These are phyloP conservation scores for Aplochiton taeniatus DNA, from an alignment of 2,797 vertebrate genomes.

Conservation along the genomic window DNA sequence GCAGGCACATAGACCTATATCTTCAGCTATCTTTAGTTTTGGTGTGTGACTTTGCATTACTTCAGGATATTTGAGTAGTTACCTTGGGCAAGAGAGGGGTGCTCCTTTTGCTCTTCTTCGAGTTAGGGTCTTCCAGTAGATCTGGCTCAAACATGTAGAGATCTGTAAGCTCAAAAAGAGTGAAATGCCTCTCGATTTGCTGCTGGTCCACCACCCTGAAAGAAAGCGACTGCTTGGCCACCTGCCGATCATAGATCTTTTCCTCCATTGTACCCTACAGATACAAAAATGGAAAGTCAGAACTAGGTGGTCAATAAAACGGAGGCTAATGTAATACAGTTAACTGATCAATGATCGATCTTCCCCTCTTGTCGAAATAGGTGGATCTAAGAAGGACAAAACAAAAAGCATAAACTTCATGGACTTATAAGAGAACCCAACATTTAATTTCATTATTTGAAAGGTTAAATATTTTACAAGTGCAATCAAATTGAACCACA, in stretches of 20 bases:
- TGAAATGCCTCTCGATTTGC: constrained; percentile 96
- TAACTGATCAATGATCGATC: too few relatives aligned
- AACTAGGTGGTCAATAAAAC: too few relatives aligned
- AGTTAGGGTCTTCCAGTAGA: constrained; percentile 84
- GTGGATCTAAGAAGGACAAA: too few relatives aligned
- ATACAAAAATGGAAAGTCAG: neutral
- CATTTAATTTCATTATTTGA: too few relatives aligned
- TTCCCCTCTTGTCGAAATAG: too few relatives aligned
- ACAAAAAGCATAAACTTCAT: too few relatives aligned
- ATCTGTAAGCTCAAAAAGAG: constrained; percentile 91
- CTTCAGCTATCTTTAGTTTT: neutral
- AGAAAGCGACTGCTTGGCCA: constrained; percentile 94
- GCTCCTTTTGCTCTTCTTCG: constrained; percentile 86
- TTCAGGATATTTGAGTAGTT: neutral
- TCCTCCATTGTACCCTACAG: constrained; percentile 98
- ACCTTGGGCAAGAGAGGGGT: constrained; percentile 84
- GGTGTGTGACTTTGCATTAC: neutral
- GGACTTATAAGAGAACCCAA: too few relatives aligned
- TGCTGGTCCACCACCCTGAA: constrained; percentile 96
- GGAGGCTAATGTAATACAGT: neutral
- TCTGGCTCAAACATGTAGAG: constrained; percentile 95
- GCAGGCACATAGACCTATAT: constrained; percentile 1
- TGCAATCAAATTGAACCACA: too few relatives aligned
- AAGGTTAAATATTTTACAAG: too few relatives aligned
- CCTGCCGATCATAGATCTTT: constrained; percentile 98